Conservation (phyloP, 2,888 invertebrate genomes). For the Hipparchia sbordonii region DNA sequence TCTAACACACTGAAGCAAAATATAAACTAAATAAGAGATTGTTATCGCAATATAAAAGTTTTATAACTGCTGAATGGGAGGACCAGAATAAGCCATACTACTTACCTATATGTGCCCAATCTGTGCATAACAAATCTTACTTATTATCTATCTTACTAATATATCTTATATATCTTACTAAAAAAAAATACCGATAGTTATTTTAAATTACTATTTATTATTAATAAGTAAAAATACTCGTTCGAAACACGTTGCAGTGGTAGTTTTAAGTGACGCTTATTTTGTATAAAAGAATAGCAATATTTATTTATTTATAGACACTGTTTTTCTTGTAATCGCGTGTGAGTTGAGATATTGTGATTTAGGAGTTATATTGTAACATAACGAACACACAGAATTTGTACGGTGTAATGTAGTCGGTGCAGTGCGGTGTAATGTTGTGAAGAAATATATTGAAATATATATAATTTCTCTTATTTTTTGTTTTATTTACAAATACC, state of each 20-base stretch:
- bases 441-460: constrained; percentile 76
- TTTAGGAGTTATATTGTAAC: constrained; percentile 47
- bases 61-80: too few species aligned
- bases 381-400: constrained; percentile 45
- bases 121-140: constrained; percentile 7
- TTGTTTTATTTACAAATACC: constrained; percentile 48
- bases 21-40: too few species aligned
- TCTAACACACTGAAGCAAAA: too few species aligned
- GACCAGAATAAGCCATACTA: too few species aligned
- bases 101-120: too few species aligned
- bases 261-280: constrained; percentile 47
- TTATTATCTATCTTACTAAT: too few species aligned
- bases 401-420: constrained; percentile 57
- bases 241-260: constrained; percentile 29
- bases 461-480: constrained; percentile 77
- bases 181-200: background rate
- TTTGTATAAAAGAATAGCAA: constrained; percentile 50
- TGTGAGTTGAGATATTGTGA: constrained; percentile 56
- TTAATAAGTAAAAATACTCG: constrained; percentile 24
- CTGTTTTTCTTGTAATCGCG: constrained; percentile 42
- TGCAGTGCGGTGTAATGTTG: constrained; percentile 63
- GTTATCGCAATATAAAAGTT: too few species aligned
- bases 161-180: too few species aligned
- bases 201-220: background rate
- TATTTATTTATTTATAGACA: constrained; percentile 66